Evolutionary conservation across 2,888 invertebrate species (phyloP), one percentile per base, ranked within the genome.

Genomic region (Lutraria lutraria): DNA sequence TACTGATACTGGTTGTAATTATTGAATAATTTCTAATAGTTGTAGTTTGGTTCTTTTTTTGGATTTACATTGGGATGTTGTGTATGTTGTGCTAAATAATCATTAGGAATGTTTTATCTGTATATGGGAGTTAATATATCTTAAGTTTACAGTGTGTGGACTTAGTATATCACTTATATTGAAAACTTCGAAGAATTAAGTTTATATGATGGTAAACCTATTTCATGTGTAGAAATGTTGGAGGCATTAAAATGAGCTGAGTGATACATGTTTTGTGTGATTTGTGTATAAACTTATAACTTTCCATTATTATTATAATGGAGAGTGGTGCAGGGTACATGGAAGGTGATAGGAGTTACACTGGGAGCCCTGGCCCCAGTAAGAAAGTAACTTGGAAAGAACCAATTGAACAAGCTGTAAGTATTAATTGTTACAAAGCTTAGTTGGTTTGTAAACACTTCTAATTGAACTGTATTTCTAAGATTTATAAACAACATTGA

Each of bases 331-430:
- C 93, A 85, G 88, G 91, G 87, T 92, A 88, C 54, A 92, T 93
- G 93, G 94, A 93, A 79, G 92, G 93, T 43, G 92, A 91, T 56
- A 90, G 93, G 86, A 87, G 91, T 87, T 92, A 88, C 54, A 88
- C 92, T 72, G 92, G 92, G 19, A 94, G 93, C 81, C 94, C 94
- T 3, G 88, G 88, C 34, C 88, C 89, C 15, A 93, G 86, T 81
- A 94, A 94, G 86, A 94, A 95, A 68, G 95, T 95, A 19, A 95
- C 95, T 15, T 95, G 95, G 95, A 94, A 94, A 82, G 94, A 95
- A 34, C 95, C 95, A 0, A 91, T 95, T 34, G 95, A 95, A 83
- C 92, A 92, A 88, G 83, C 90, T 79, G 92, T 91, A 85, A 84
- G 91, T 92, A 68, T 31, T n/a, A n/a, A n/a, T n/a, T 76, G 31